Evolutionary conservation across 2,888 invertebrate genomes (phyloP), one percentile per base, ranked within the genome.

Genomic region (Ethmia dodecea): DNA sequence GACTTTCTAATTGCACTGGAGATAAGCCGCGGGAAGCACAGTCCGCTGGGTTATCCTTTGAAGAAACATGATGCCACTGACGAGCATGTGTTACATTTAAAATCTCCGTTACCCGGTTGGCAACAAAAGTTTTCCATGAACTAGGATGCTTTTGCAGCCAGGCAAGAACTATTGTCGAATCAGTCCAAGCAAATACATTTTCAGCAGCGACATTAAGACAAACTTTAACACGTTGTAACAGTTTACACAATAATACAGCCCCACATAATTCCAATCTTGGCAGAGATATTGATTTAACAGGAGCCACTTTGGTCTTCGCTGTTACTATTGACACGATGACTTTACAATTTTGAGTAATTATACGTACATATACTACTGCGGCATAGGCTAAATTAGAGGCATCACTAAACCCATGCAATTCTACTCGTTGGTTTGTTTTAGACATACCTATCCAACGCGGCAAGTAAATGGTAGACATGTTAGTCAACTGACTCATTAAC

Each of bases 111-210:
- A 52, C 49, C 2, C 52, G 16, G 31, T 56, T 56, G 1, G 38
- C 40, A 0, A 56, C 49, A 29, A 53, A 59, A 2, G 42, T 27
- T 16, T 47, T 43, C 50, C 53, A 53, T 42, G 33, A 41, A 15
- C 14, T 30, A 1, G 49, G 49, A n/a, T 53, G 47, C 9, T 49
- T 48, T 10, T 15, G 31, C n/a, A 55, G 12, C 55, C 55, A 59
- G 1, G 52, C 28, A 1, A 55, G 5, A 3, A 55, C 55, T 8
- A 53, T 42, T 0, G 43, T 32, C 3, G 53, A 55, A 33, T 58
- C 55, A 5, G 53, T 52, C 55, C 58, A 58, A 2, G 52, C 51
- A 31, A 31, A 47, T 1, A 47, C 33, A 10, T 49, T 31, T 14
- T 25, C 5, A 3, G 28, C 22, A 12, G 42, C 35, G 18, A 43